Conservation (phyloP, 2,797 vertebrate species). For the Uromys caudimaculatus region DNA sequence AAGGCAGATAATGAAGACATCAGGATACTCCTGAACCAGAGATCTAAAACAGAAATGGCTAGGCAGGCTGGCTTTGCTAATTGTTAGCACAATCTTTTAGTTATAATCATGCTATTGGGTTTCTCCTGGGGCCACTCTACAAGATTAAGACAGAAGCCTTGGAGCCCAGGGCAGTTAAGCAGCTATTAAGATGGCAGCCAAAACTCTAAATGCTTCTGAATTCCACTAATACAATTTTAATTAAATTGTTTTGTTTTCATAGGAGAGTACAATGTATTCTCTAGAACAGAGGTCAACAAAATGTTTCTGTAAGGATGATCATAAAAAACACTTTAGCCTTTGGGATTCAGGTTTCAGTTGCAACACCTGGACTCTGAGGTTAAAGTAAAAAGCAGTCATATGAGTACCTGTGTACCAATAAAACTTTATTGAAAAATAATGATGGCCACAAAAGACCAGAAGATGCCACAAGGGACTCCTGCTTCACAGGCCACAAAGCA, state of each 20-base stretch:
- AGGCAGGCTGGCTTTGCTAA: constrained; percentile 91
- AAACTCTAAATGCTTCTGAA: neutral
- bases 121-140: neutral
- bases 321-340: neutral
- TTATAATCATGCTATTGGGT: neutral
- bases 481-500: neutral
- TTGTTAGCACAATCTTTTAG: neutral
- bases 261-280: neutral
- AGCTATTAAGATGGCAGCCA: neutral
- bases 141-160: neutral
- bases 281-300: neutral
- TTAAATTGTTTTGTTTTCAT: neutral
- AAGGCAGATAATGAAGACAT: constrained; percentile 93
- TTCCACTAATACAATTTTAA: neutral
- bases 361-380: neutral
- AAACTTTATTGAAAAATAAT: neutral
- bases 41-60: constrained; percentile 84
- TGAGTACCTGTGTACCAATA: neutral
- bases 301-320: neutral
- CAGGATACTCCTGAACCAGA: constrained; percentile 79
- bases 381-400: neutral
- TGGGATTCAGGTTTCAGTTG: neutral
- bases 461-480: neutral
- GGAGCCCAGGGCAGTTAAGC: neutral
- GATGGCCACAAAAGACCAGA: neutral